Percentiles rank a stretch among this genome's conserved stretches.
These are phyloP conservation scores for Tamandua tetradactyla DNA, from an alignment of 2,797 vertebrate species.

Conservation along the genomic window DNA sequence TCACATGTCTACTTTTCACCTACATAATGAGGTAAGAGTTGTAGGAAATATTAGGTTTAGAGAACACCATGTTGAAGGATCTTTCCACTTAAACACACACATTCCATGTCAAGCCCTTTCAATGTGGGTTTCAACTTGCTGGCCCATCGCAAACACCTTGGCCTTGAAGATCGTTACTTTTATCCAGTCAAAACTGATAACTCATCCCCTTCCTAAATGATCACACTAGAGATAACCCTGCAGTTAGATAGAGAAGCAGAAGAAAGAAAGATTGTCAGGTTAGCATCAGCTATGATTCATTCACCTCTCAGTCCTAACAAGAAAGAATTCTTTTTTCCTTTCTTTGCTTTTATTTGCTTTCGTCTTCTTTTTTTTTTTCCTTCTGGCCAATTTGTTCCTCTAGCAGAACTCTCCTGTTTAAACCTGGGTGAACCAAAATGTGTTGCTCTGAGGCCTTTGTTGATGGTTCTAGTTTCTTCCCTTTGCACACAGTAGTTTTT, in stretches of 20 bases:
- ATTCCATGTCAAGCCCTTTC: neutral
- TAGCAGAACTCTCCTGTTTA: slow-evolving; percentile 59
- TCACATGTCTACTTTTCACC: neutral
- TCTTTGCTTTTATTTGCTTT: neutral
- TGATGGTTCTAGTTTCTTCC: slow-evolving; percentile 47
- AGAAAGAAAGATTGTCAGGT: neutral
- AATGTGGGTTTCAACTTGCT: neutral
- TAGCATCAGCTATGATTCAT: neutral
- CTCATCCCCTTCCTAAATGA: neutral
- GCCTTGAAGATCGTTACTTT: neutral
- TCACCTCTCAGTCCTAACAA: slow-evolving; percentile 32
- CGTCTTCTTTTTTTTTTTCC: neutral
- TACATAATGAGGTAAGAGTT: no score
- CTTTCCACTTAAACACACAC: neutral
- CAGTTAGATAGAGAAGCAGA: neutral
- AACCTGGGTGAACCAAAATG: slow-evolving; percentile 28
- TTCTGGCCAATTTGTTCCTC: slow-evolving; percentile 37
- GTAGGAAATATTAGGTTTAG: neutral
- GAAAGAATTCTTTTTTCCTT: slow-evolving; percentile 1
- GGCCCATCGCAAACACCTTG: slow-evolving; percentile 8
- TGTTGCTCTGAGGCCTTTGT: slow-evolving; percentile 45
- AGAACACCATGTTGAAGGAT: neutral
- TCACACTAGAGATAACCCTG: neutral
- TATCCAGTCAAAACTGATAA: slow-evolving; percentile 9
- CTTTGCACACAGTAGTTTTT: neutral